Base-by-base conservation (phyloP, 2,888 invertebrate species). In the Himalopsyche tibetana region DNA sequence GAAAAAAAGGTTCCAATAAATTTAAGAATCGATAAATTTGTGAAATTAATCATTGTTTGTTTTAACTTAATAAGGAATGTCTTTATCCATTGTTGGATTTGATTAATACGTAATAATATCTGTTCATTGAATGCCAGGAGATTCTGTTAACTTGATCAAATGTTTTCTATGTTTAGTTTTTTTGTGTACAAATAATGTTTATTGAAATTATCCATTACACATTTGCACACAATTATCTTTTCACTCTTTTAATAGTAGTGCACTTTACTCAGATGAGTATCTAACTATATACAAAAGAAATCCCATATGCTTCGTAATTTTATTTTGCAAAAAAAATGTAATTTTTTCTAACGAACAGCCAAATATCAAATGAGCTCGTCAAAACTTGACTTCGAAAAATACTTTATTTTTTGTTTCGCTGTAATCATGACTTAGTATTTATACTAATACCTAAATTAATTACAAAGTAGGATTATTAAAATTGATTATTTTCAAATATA, bases 291-390 rank as follows among this genome's bases (percentile, higher is more conserved):
- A 63, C 63, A 63, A 63, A 63, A 63, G 4, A 63, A 63, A 63
- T 56, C 4, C 19, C 63, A 63, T 63, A 6, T 51, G 51, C 28
- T 63, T 19, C 11, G n/a, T 63, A 63, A 63, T 63, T 19, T 63
- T 11, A 28, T 19, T 63, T 63, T 63, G 63, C 63, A 63, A 63
- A 63, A 63, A 19, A 63, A 63, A 63, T 19, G 19, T 19, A 63
- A 56, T 56, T 4, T 56, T 56, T 63, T 63, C 63, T 63, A 63
- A 63, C 11, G 63, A 63, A 63, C 63, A 63, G 63, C 63, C 63
- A 63, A 63, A 63, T 63, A 63, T 63, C 63, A 63, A 63, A 63
- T 63, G 63, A 63, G 63, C 63, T 63, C 63, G 63, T 63, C 63
- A 63, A 63, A 63, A 63, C 28, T 28, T 63, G 63, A 63, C 63